Evolutionary conservation across 2,888 invertebrate species (phyloP), one percentile per base, ranked within the genome.

Genomic region (Chromoteleia sp.): DNA sequence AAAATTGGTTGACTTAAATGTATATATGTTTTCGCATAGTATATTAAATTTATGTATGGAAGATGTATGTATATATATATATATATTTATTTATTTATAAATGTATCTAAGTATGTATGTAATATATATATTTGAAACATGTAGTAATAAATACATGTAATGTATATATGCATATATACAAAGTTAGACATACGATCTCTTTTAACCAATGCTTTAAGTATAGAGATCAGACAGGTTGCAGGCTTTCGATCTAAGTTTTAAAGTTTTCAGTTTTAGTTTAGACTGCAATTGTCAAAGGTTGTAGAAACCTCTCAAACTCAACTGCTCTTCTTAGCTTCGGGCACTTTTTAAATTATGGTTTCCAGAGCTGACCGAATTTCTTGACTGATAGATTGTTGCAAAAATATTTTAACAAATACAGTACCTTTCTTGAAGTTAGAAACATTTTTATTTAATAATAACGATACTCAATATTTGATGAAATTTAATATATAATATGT

Each of bases 111-210:
- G 30, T 45, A 71, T 58, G 36, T 70, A 48, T 36, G 5, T 10
- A 10, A 48, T 36, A 10, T 8, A 10, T 17, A 17, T 43, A 43
- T 15, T 43, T 17, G 15, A 43, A n/a, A 43, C 56, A 70, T 58
- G 56, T 70, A 56, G 8, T 54, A 1, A 0, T 14, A 12, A 4
- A 30, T 45, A 59, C 41, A 71, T 43, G 39, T 59, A 39, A 45
- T 71, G 29, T 71, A 71, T 61, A 73, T 61, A 73, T 63, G 21
- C 61, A 61, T 63, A 58, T 63, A 63, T 73, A 54, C 43, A 68
- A n/a, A 41, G 12, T 17, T 14, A 14, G 15, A n/a, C 14, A 21
- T 30, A 14, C 33, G 21, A 29, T 39, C 52, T 50, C 65, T 15
- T 33, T 33, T 41, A 63, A 33, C 48, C 14, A 14, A 33, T 7